Evolutionary conservation across 2,113 vertebrate genomes (phyloP).

Genomic region (Gambusia holbrooki): DNA sequence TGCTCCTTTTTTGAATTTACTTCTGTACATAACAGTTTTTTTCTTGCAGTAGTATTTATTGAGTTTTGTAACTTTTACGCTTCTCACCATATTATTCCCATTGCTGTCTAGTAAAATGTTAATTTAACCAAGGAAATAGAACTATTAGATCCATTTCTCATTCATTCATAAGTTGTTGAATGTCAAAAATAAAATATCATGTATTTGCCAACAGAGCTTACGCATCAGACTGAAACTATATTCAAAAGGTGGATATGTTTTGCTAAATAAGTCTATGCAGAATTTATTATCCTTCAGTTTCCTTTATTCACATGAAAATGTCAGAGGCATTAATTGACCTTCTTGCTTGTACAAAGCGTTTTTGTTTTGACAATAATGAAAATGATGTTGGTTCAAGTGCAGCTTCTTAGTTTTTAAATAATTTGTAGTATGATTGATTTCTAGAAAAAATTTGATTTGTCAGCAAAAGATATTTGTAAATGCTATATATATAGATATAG

Average conservation of each 20-base stretch:
- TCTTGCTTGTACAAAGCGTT: not conserved
- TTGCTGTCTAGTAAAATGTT: not conserved
- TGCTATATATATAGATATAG: too few species aligned
- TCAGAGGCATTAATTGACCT: not conserved
- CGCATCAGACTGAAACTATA: not conserved
- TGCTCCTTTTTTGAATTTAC: too few species aligned
- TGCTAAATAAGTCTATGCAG: not conserved
- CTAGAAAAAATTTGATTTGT: not conserved
- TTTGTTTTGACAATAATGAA: not conserved
- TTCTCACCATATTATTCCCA: not conserved
- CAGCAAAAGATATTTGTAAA: not conserved
- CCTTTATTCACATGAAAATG: not conserved
- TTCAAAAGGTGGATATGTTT: not conserved
- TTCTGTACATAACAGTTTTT: too few species aligned
- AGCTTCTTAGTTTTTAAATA: not conserved
- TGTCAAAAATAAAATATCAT: not conserved
- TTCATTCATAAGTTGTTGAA: not conserved
- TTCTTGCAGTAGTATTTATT: too few species aligned
- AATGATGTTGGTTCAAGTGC: too few species aligned
- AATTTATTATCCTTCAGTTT: not conserved
- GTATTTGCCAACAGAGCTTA: not conserved
- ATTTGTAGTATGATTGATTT: not conserved
- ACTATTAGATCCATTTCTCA: not conserved
- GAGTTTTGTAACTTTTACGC: not conserved
- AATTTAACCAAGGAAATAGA: not conserved